A percentile compares a stretch with the other conserved stretches of the same genome.
Conservation (phyloP, 2,888 invertebrate genomes). For the Limnephilus marmoratus region DNA sequence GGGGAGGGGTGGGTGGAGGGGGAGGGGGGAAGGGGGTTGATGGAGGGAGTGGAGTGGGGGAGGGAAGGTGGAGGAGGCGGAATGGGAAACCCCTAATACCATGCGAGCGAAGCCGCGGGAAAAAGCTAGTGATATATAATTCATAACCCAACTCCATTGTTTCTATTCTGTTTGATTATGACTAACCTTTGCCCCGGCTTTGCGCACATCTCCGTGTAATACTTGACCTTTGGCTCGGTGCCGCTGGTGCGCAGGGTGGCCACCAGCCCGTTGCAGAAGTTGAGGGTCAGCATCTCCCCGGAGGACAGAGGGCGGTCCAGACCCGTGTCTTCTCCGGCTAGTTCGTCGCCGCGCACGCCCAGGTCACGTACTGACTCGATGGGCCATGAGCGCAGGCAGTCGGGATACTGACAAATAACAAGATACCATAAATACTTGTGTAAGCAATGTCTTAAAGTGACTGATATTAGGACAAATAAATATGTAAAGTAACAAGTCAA, state of each 20-base stretch:
- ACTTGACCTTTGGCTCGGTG: constrained; percentile 99
- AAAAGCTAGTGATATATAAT: too few species aligned
- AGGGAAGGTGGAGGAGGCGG: too few species aligned
- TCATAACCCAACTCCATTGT: too few species aligned
- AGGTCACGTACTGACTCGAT: constrained; percentile 89
- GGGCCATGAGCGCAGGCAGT: constrained; percentile 79
- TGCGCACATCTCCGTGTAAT: constrained; percentile 94
- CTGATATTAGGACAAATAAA: not conserved
- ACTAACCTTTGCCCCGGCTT: constrained; percentile 79
- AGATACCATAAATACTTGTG: not conserved
- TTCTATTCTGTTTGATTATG: not conserved
- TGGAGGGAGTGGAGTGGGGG: too few species aligned
- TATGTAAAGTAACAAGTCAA: too few species aligned
- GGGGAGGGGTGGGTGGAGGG: too few species aligned
- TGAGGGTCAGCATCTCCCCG: constrained; percentile 97
- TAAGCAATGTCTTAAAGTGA: not conserved
- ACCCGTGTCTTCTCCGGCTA: constrained; percentile 71
- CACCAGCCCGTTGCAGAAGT: constrained; percentile 90
- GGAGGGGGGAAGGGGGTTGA: too few species aligned
- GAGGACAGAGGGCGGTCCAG: constrained; percentile 73
- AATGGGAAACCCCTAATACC: too few species aligned
- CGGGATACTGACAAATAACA: constrained; percentile 82
- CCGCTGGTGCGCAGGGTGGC: constrained; percentile 96
- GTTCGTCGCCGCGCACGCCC: constrained; percentile 78
- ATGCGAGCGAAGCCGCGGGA: too few species aligned